These are phyloP conservation scores for Oligia strigilis DNA, from an alignment of 2,888 invertebrate genomes.

Conservation along the genomic window DNA sequence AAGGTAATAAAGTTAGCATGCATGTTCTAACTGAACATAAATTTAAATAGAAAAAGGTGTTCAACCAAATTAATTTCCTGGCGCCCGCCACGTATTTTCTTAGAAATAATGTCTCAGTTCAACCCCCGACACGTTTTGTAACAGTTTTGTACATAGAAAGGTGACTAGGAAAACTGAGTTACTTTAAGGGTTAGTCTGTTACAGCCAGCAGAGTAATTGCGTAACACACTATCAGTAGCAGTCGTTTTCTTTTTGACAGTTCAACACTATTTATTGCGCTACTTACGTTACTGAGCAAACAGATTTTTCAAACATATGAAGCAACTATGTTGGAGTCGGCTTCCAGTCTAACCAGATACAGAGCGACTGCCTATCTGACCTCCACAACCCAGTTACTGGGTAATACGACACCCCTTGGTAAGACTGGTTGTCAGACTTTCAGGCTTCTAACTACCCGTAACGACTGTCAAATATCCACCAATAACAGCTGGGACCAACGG, in stretches of 20 bases:
- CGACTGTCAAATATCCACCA: too few species aligned
- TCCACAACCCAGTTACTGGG: too few species aligned
- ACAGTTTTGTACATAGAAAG: slow-evolving; percentile 21
- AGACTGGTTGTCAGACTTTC: too few species aligned
- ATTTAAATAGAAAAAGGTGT: slow-evolving; percentile 57
- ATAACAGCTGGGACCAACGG: too few species aligned
- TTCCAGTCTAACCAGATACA: too few species aligned
- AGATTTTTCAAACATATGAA: not conserved
- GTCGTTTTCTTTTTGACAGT: not conserved
- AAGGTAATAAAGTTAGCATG: slow-evolving; percentile 51
- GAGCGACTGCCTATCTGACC: too few species aligned
- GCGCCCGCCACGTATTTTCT: slow-evolving; percentile 47
- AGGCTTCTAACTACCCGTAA: too few species aligned
- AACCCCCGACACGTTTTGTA: slow-evolving; percentile 13
- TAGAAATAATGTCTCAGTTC: slow-evolving; percentile 63
- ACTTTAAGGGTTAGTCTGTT: not conserved
- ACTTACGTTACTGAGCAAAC: not conserved
- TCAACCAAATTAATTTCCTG: slow-evolving; percentile 70
- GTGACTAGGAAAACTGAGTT: not conserved
- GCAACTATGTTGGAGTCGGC: not conserved
- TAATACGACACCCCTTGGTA: too few species aligned
- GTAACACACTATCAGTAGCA: not conserved
- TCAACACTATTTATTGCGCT: not conserved
- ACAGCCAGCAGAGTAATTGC: not conserved
- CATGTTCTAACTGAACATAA: slow-evolving; percentile 45